Evolutionary conservation across 2,888 invertebrate species (phyloP).

Genomic region (Eilema caniola): DNA sequence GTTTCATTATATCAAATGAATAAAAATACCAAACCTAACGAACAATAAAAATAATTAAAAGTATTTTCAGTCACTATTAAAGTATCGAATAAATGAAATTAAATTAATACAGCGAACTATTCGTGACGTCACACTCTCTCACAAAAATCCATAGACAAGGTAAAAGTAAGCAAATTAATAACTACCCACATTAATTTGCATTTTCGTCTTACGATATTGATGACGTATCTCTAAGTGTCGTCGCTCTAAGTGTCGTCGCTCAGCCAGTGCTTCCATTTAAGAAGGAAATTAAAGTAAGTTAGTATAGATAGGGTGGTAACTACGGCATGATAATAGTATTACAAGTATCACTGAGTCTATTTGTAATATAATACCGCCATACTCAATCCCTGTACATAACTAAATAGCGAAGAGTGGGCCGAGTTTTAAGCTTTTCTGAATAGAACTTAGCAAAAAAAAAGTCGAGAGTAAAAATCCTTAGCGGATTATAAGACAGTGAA

Average conservation of each 20-base stretch:
- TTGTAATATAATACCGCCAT: too few species aligned
- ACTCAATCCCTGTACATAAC: background rate
- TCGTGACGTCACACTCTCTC: background rate
- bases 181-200: background rate
- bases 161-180: background rate
- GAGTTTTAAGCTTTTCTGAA: background rate
- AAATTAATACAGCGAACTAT: background rate
- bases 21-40: background rate
- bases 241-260: background rate
- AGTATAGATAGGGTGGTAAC: background rate
- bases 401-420: too few species aligned
- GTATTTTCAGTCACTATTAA: background rate
- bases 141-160: background rate
- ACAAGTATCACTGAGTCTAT: too few species aligned
- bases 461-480: background rate
- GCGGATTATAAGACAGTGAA: background rate
- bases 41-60: background rate
- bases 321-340: too few species aligned
- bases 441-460: background rate
- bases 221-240: background rate
- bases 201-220: background rate
- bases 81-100: background rate
- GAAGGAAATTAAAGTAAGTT: background rate
- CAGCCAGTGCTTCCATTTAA: background rate
- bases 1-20: background rate